Conservation (phyloP, 2,113 vertebrate species). For the Poeciliopsis prolifica region DNA sequence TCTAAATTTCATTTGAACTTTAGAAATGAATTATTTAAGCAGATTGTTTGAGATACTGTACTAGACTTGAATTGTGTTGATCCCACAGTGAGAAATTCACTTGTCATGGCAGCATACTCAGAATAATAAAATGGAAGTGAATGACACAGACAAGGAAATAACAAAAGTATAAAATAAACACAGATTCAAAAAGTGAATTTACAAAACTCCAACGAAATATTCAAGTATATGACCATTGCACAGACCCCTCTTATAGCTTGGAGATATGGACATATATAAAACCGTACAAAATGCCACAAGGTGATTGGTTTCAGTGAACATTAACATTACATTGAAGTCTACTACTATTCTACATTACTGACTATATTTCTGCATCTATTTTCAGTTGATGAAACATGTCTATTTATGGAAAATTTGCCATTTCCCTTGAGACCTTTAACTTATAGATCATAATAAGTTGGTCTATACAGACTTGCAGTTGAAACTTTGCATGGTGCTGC, state of each 20-base stretch:
- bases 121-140: too few species aligned
- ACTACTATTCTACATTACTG: background rate
- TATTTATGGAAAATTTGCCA: constrained; percentile 1
- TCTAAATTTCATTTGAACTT: too few species aligned
- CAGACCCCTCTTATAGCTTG: background rate
- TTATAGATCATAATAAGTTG: constrained; percentile 18
- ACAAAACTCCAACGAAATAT: too few species aligned
- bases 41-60: background rate
- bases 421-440: constrained; percentile 4
- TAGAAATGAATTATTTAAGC: background rate
- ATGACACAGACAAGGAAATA: too few species aligned
- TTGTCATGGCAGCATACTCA: too few species aligned
- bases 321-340: background rate
- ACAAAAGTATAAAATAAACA: too few species aligned
- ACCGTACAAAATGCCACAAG: background rate
- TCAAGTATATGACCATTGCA: too few species aligned
- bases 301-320: background rate
- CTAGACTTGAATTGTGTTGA: too few species aligned
- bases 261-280: background rate
- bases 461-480: constrained; percentile 42
- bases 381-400: background rate
- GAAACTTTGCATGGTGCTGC: constrained; percentile 46
- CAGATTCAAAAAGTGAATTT: too few species aligned
- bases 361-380: background rate
- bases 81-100: too few species aligned